These are phyloP conservation scores for Drosophila kanekoi DNA, from an alignment of 2,888 invertebrate genomes.

Conservation along the genomic window DNA sequence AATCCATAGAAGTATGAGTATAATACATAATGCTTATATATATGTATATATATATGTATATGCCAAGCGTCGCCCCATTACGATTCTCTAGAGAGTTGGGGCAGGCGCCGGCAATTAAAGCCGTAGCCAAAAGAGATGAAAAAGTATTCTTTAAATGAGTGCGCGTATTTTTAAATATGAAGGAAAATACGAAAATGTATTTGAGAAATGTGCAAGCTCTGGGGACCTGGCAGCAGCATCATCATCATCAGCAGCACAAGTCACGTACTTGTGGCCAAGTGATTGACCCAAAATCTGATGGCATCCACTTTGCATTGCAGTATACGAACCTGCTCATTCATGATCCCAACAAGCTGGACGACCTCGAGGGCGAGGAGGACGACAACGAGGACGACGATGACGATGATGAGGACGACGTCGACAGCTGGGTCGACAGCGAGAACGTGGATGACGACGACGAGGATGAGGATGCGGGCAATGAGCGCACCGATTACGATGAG, in stretches of 20 bases:
- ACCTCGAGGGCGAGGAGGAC: conserved; percentile 44
- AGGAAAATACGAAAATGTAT: conserved; percentile 51
- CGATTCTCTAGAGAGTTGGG: conserved; percentile 43
- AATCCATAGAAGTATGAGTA: conserved; percentile 21
- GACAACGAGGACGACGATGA: conserved; percentile 31
- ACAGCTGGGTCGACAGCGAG: not conserved
- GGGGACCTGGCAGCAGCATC: not conserved
- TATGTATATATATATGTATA: conserved; percentile 2
- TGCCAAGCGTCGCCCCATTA: conserved; percentile 1
- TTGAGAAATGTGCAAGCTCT: conserved; percentile 41
- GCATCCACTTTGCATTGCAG: conserved; percentile 60
- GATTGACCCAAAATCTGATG: conserved; percentile 62
- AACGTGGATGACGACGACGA: conserved; percentile 40
- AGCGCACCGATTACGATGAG: conserved; percentile 48
- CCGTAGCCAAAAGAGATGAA: conserved; percentile 56
- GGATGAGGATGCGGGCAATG: conserved; percentile 13
- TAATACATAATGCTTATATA: conserved; percentile 4
- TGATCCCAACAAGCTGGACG: conserved; percentile 65
- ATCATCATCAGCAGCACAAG: conserved; percentile 21
- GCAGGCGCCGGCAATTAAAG: conserved; percentile 74
- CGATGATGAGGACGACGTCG: conserved; percentile 11
- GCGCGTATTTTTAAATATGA: conserved; percentile 70
- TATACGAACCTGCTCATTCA: conserved; percentile 77
- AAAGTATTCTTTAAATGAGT: conserved; percentile 53
- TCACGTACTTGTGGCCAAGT: conserved; percentile 60